Evolutionary conservation across 35 echinoderm and acorn worm genomes (phyloP).

Genomic region (Stichopus chloronotus): DNA sequence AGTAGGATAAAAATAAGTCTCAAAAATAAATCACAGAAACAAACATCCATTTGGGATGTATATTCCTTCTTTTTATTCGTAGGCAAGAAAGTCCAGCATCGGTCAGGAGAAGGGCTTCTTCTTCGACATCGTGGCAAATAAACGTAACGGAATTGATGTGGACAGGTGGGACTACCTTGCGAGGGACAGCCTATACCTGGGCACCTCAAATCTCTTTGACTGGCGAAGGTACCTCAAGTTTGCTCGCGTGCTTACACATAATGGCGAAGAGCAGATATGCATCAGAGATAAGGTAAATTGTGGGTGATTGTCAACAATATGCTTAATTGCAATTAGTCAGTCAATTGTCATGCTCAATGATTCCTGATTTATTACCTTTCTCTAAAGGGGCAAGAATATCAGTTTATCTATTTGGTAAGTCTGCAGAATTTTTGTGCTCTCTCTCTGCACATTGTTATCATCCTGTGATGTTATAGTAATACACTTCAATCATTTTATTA

Average conservation of each 20-base stretch:
- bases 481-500: too few species aligned
- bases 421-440: too few species aligned
- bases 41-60: constrained; percentile 63
- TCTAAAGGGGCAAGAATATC: too few species aligned
- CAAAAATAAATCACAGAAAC: constrained; percentile 74
- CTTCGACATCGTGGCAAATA: constrained; percentile 95
- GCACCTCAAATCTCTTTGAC: constrained; percentile 90
- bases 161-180: constrained; percentile 98
- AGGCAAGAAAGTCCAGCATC: constrained; percentile 51
- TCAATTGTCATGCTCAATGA: too few species aligned
- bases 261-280: constrained; percentile 81
- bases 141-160: constrained; percentile 90
- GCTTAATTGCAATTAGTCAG: too few species aligned
- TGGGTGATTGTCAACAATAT: too few species aligned
- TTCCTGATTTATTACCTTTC: too few species aligned
- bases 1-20: constrained; percentile 53
- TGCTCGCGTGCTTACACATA: constrained; percentile 70
- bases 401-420: too few species aligned
- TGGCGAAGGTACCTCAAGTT: constrained; percentile 82
- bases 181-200: constrained; percentile 88
- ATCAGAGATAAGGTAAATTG: constrained; percentile 83
- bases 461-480: too few species aligned
- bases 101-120: constrained; percentile 84
- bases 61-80: constrained; percentile 81
- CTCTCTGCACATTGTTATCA: too few species aligned